A percentile compares a stretch with the other conserved stretches of the same genome.
These are phyloP conservation scores for Coelogynopora nodosa DNA, from an alignment of 2,888 invertebrate species.

Conservation along the genomic window DNA sequence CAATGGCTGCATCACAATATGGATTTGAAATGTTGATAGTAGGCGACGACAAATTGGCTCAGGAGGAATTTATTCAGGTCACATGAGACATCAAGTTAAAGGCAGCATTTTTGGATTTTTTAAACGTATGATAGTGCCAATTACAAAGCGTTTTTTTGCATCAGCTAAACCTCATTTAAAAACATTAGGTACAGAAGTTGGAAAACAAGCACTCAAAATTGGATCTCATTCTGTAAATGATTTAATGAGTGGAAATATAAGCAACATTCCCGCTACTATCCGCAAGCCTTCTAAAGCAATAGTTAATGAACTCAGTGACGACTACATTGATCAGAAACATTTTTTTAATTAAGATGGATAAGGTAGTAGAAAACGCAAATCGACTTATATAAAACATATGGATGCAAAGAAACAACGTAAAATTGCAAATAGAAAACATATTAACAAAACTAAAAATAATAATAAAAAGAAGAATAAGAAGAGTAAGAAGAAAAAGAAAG, in stretches of 20 bases:
- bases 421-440: neutral
- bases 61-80: neutral
- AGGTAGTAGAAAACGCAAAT: neutral
- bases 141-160: neutral
- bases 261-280: neutral
- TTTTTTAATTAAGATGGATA: neutral
- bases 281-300: neutral
- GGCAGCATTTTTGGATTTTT: neutral
- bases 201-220: neutral
- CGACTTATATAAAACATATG: neutral
- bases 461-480: neutral
- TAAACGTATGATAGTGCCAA: neutral
- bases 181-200: neutral
- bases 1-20: no score
- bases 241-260: neutral
- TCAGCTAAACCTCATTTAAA: neutral
- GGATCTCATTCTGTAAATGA: neutral
- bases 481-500: neutral
- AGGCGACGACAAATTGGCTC: neutral
- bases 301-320: neutral
- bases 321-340: neutral
- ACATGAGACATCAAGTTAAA: neutral
- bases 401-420: no score
- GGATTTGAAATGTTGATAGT: neutral
- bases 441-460: neutral